Evolutionary conservation across 1,140 invertebrate species (phyloP), one percentile per base, ranked within the genome.

Genomic region (Sarcophaga peregrina): DNA sequence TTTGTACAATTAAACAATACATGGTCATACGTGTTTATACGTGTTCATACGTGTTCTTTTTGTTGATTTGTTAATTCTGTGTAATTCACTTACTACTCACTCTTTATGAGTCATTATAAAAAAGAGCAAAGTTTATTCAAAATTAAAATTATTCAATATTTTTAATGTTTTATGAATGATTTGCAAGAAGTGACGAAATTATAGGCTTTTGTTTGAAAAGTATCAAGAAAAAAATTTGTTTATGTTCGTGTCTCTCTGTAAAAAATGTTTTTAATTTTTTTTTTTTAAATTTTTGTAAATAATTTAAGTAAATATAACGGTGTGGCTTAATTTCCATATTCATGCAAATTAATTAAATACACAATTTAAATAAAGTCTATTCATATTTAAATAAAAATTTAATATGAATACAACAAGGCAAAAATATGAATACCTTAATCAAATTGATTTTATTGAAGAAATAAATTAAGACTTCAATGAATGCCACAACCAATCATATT

Each of bases 201-300:
- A 68, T 68, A 68, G 62, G 62, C 62, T 68, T 68, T 68, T 68
- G 62, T 68, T 68, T 37, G 25, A 6, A n/a, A n/a, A 13, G 15
- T 58, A n/a, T 68, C 3, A 68, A 68, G n/a, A 20, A 68, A 20
- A 68, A 58, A 4, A 15, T 58, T 1, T 37, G 25, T 37, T 37
- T 58, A 58, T 58, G 54, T 58, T 15, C n/a, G 54, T 20, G 20
- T 68, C 17, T 20, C 62, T 20, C 62, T 68, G 20, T 68, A 25
- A 20, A 20, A 20, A 20, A 68, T 5, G 15, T 62, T 15, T 58
- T 62, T 62, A 58, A 58, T 58, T 37, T 37, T 37, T 37, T 2
- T 68, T 68, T 68, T 7, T 62, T 17, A 62, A 62, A 68, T 4
- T 17, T 20, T 15, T 20, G 8, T 8, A 68, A 17, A 68, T 25